Percentiles rank a stretch among this genome's conserved stretches.
Evolutionary conservation across 2,888 invertebrate species (phyloP).

Genomic region (Chaetogeoica ovagalla): DNA sequence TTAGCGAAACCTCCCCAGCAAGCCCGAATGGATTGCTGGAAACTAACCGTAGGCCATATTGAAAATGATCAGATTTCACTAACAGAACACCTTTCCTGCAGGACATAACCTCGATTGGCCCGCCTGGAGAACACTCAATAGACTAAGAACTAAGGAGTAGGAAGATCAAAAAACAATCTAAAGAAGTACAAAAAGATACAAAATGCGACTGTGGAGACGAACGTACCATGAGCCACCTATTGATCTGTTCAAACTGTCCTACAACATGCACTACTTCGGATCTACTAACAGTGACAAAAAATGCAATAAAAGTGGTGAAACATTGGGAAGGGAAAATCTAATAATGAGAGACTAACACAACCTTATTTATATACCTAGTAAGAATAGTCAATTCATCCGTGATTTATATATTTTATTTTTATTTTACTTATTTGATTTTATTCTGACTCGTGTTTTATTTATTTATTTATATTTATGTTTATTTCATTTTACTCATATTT

Average conservation of each 20-base stretch:
- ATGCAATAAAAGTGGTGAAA: slow-evolving; percentile 3
- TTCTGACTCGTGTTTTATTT: no score
- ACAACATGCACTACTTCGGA: neutral
- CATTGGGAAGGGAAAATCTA: neutral
- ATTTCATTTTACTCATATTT: no score
- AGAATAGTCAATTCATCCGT: no score
- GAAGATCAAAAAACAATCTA: neutral
- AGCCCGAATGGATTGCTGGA: neutral
- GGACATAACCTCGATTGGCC: neutral
- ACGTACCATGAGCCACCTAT: slow-evolving; percentile 3
- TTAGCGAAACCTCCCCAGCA: neutral
- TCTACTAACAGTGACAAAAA: neutral
- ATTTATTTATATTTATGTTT: no score
- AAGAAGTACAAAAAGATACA: no score
- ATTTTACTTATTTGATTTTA: no score
- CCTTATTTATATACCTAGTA: no score
- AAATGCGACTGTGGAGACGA: slow-evolving; percentile 9
- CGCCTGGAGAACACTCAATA: neutral
- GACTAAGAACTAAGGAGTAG: slow-evolving; percentile 2
- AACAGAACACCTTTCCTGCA: neutral
- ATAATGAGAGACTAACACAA: neutral
- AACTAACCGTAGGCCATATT: neutral
- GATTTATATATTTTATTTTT: no score
- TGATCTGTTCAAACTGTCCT: neutral
- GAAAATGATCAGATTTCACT: neutral